Conservation (phyloP, 2,113 vertebrate species). For the Chauna torquata region DNA sequence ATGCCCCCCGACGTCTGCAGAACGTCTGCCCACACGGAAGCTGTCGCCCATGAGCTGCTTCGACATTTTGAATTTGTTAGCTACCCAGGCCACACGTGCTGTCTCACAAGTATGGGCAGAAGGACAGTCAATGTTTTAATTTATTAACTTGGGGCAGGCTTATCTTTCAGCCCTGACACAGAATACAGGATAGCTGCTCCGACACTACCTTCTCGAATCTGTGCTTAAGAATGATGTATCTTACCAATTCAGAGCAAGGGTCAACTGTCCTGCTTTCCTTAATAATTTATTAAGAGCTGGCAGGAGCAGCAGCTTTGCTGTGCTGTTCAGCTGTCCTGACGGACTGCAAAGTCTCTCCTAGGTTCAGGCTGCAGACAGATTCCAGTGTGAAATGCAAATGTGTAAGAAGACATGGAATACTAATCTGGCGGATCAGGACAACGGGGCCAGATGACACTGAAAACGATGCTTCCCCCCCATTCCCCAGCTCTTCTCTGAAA, state of each 20-base stretch:
- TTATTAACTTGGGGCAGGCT: not conserved
- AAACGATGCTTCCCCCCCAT: not conserved
- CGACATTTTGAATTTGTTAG: not conserved
- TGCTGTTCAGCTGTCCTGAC: not conserved
- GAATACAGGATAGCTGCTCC: not conserved
- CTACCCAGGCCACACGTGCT: not conserved
- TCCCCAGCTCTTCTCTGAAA: not conserved
- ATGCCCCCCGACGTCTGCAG: not conserved
- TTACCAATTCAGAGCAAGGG: not conserved
- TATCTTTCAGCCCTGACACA: not conserved
- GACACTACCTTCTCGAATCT: not conserved
- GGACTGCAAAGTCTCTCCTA: not conserved
- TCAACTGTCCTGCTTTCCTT: not conserved
- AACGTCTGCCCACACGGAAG: not conserved
- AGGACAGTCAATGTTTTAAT: not conserved
- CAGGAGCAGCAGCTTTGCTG: not conserved
- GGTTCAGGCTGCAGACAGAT: not conserved
- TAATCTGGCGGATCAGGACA: not conserved
- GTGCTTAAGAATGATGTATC: not conserved
- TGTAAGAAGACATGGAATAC: not conserved
- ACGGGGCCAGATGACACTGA: rapidly evolving
- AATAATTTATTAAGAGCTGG: not conserved
- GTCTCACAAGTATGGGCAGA: not conserved
- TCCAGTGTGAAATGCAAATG: not conserved
- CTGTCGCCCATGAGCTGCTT: not conserved